Base-by-base conservation (phyloP, 1,140 invertebrate genomes). In the Oscheius sp. region DNA sequence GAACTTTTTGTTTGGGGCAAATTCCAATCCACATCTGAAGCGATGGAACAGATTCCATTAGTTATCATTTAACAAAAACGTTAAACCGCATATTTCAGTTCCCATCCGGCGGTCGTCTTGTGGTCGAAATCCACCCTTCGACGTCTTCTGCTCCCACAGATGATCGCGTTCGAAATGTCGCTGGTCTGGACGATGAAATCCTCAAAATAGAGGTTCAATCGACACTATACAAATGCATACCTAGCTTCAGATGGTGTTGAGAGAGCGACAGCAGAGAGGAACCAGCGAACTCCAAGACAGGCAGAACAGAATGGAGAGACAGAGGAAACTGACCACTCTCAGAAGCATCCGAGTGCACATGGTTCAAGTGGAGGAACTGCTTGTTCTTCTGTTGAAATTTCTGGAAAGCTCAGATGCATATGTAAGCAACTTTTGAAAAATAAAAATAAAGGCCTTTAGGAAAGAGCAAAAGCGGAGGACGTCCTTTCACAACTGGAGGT, bases 51-150 rank as follows among this genome's bases (percentile, higher is more conserved):
- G n/a, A n/a, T n/a, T n/a, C n/a, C n/a, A n/a, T n/a, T n/a, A n/a
- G n/a, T n/a, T n/a, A n/a, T n/a, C n/a, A n/a, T n/a, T n/a, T n/a
- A n/a, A n/a, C n/a, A n/a, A n/a, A n/a, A n/a, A n/a, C n/a, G n/a
- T n/a, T n/a, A n/a, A 42, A 34, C 31, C n/a, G 7, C 7, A 35
- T 58, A 46, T 71, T 71, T 38, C 38, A 71, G 69, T 49, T 63
- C 15, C 63, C 63, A 36, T 38, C 64, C 36, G 69, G 69, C 49
- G 69, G 38, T 29, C 59, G 69, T 3, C 62, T 71, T 4, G 69
- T 71, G 18, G 69, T 71, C 23, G 69, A 71, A 32, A 31, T 71
- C n/a, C 52, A 71, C 23, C 69, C 69, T 2, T 71, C 69, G 1
- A 71, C 69, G 38, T 71, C 69, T 10, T 63, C 61, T 15, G 18